These are phyloP conservation scores for Metopia argyrocephala DNA, from an alignment of 2,888 invertebrate genomes.

Conservation along the genomic window DNA sequence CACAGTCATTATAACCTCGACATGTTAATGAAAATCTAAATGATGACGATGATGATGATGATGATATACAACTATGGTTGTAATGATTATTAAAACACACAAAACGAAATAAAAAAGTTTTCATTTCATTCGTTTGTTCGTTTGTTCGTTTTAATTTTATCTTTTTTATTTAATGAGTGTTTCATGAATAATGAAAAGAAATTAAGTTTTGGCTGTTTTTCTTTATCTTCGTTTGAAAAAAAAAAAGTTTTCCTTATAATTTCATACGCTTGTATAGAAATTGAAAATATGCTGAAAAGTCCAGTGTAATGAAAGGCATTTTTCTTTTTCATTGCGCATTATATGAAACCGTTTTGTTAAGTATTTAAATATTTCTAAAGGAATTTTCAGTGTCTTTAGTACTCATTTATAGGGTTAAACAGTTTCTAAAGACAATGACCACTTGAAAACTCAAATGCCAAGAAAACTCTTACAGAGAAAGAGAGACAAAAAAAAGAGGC, in stretches of 20 bases:
- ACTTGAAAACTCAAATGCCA: background rate
- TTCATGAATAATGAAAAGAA: constrained; percentile 31
- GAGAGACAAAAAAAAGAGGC: background rate
- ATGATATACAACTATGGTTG: constrained; percentile 2
- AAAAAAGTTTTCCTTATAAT: no score
- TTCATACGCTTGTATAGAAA: no score
- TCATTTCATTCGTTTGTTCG: background rate
- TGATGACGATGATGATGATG: no score
- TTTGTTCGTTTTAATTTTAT: background rate
- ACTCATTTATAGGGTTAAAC: constrained; percentile 21
- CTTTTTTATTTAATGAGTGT: constrained; percentile 27
- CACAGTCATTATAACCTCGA: constrained; percentile 2
- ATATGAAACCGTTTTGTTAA: background rate
- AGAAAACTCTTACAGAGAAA: background rate
- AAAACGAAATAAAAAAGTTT: no score
- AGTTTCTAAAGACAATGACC: background rate
- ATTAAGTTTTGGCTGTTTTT: background rate
- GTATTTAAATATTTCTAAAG: constrained; percentile 46
- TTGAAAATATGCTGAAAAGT: no score
- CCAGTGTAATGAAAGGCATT: constrained; percentile 10
- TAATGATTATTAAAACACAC: constrained; percentile 21
- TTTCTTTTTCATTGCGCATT: background rate
- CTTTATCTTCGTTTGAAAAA: background rate
- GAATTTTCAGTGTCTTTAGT: constrained; percentile 9
- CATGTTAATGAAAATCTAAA: constrained; percentile 44